phyloP scores from a whole-genome alignment of 2,797 vertebrate species.

The Periparus ater region DNA sequence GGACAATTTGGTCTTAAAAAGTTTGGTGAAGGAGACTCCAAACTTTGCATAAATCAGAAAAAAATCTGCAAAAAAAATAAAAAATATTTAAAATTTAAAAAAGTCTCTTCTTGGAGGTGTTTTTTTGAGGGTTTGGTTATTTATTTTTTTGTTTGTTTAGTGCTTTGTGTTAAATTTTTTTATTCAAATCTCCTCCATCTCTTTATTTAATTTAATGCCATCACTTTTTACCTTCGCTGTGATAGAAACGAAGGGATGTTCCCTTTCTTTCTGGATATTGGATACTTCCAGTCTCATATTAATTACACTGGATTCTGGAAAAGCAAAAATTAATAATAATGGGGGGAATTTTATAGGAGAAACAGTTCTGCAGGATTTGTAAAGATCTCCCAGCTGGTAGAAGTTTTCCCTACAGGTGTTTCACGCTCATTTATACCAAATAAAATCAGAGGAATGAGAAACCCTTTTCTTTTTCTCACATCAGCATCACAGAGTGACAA shows the following conservation, averaged over 20 bases:
- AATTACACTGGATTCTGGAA: neutral
- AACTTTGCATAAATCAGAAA: neutral
- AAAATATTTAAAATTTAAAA: neutral
- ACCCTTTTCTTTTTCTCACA: neutral
- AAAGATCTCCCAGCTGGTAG: neutral
- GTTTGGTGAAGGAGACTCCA: neutral
- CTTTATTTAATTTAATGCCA: neutral
- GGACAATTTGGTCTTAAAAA: neutral
- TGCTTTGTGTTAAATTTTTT: neutral
- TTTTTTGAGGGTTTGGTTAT: rapidly evolving
- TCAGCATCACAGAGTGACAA: neutral
- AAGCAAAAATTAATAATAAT: neutral
- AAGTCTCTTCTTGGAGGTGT: neutral
- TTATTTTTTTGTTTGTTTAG: neutral
- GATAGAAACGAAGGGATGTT: neutral
- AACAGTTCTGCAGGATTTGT: neutral
- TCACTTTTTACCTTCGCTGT: neutral
- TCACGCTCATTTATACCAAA: neutral
- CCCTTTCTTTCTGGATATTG: neutral
- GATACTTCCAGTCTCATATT: neutral
- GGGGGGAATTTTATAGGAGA: neutral
- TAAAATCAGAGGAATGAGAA: neutral
- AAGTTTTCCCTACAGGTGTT: neutral
- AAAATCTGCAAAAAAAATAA: neutral
- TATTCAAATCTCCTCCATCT: neutral